Conservation (phyloP, 2,888 invertebrate genomes). For the Leptothorax acervorum region DNA sequence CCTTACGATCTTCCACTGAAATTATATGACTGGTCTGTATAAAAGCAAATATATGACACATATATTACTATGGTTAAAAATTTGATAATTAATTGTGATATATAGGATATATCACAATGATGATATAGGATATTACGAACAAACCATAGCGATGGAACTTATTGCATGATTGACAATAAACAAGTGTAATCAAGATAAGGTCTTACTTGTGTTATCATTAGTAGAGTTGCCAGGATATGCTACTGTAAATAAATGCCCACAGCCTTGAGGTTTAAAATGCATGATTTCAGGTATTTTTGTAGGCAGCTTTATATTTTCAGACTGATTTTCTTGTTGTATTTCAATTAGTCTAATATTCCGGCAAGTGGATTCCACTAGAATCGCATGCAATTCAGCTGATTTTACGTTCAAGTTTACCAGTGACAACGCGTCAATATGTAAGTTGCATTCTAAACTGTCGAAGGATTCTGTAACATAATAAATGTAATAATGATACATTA, state of each 20-base stretch:
- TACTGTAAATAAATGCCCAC: slow-evolving; percentile 92
- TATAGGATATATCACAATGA: not conserved
- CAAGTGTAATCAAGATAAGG: not conserved
- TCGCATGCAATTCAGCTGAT: slow-evolving; percentile 89
- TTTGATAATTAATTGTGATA: not conserved
- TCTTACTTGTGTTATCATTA: slow-evolving; percentile 90
- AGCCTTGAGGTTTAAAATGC: slow-evolving; percentile 91
- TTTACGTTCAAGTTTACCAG: slow-evolving; percentile 90
- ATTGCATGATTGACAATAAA: not conserved
- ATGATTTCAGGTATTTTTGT: slow-evolving; percentile 89
- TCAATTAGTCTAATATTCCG: slow-evolving; percentile 90
- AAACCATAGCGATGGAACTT: not conserved
- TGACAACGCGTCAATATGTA: slow-evolving; percentile 91
- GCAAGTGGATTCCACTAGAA: slow-evolving; percentile 91
- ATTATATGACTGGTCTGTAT: slow-evolving; percentile 52
- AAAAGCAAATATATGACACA: slow-evolving; percentile 51
- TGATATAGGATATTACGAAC: not conserved
- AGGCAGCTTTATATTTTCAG: slow-evolving; percentile 86
- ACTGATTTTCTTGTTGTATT: slow-evolving; percentile 88
- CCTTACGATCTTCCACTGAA: slow-evolving; percentile 89
- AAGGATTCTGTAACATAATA: slow-evolving; percentile 78
- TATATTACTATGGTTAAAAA: slow-evolving; percentile 33
- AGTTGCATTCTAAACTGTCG: slow-evolving; percentile 87
- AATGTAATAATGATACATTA: slow-evolving; percentile 14
- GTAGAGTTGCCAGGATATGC: slow-evolving; percentile 89